These are phyloP conservation scores for Paramormyrops kingsleyae DNA, from an alignment of 2,113 vertebrate species.

Conservation along the genomic window DNA sequence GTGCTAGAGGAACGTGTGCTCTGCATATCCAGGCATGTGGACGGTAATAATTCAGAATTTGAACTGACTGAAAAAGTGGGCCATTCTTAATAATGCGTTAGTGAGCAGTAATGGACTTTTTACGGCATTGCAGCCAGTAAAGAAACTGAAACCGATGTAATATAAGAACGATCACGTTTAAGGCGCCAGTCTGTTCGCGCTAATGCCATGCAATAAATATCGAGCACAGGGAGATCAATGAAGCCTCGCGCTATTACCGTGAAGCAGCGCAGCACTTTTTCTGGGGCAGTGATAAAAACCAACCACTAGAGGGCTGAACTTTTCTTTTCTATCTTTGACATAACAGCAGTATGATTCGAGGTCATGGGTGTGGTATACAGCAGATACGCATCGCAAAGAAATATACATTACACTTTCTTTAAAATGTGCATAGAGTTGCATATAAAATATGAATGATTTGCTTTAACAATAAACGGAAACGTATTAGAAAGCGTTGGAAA, in stretches of 20 bases:
- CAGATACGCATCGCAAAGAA: not conserved
- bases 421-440: not conserved
- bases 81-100: not conserved
- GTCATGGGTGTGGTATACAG: not conserved
- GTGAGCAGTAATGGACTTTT: constrained; percentile 1
- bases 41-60: not conserved
- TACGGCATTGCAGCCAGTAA: not conserved
- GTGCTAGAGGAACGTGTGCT: not conserved
- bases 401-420: not conserved
- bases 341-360: not conserved
- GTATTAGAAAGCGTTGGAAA: not conserved
- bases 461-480: not conserved
- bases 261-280: not conserved
- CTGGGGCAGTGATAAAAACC: not conserved
- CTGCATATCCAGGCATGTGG: not conserved
- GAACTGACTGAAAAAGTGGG: not conserved
- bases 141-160: not conserved
- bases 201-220: constrained; percentile 7
- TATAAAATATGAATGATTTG: not conserved
- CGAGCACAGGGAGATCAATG: not conserved
- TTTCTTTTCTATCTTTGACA: not conserved
- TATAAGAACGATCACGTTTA: not conserved
- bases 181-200: constrained; percentile 8
- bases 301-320: not conserved
- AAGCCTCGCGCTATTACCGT: not conserved